phyloP scores from a whole-genome alignment of 2,888 invertebrate genomes.

The Phaedon cochleariae region DNA sequence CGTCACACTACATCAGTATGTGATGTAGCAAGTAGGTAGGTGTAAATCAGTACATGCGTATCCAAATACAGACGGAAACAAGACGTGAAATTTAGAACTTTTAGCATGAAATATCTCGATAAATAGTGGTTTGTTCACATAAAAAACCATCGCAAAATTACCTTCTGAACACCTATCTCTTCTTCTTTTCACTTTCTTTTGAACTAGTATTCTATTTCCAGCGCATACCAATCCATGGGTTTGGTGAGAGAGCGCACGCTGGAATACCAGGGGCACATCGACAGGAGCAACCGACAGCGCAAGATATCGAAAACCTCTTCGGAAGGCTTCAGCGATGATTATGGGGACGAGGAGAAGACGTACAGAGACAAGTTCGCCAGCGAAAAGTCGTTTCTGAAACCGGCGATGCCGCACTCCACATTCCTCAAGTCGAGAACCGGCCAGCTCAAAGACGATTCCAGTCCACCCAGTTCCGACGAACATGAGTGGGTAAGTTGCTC shows the following conservation, averaged over 20 bases:
- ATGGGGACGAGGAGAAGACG: conserved; percentile 73
- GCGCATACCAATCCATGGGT: conserved; percentile 57
- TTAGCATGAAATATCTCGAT: no score
- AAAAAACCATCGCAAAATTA: no score
- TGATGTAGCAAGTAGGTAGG: no score
- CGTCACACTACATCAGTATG: no score
- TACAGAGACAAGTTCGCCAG: conserved; percentile 72
- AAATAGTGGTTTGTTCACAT: no score
- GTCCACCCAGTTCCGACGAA: conserved; percentile 65
- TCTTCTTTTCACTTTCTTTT: no score
- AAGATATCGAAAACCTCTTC: conserved; percentile 56
- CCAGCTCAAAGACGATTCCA: conserved; percentile 50
- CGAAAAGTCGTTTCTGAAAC: conserved; percentile 48
- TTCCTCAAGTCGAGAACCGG: conserved; percentile 52
- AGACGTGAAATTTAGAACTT: no score
- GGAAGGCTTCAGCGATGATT: conserved; percentile 58
- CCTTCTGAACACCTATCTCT: no score
- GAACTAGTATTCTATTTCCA: no score
- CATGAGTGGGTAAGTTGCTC: conserved; percentile 62
- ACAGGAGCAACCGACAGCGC: conserved; percentile 60
- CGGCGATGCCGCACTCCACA: conserved; percentile 45
- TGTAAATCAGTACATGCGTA: no score
- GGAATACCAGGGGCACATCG: conserved; percentile 64
- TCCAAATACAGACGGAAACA: no score
- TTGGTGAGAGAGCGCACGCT: conserved; percentile 63